Base-by-base conservation (phyloP, 1,140 invertebrate genomes). In the Scylla paramamosain region DNA sequence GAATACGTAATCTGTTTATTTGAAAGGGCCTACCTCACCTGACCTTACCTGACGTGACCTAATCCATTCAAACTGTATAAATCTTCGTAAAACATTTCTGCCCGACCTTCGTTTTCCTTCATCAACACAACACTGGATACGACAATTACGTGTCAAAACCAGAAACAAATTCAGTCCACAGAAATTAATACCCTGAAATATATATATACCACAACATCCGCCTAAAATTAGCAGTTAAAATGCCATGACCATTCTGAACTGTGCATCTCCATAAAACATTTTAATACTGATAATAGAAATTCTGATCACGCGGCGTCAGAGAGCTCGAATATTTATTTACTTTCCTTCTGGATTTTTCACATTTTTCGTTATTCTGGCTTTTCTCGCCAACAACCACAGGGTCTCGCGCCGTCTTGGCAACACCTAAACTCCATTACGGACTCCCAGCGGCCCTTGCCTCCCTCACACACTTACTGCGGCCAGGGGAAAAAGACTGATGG, bases 341-440 rank as follows among this genome's bases (percentile, higher is more conserved):
- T 77, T 77, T 77, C 67, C n/a, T n/a, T n/a, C 67, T 77, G 67
- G 25, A n/a, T n/a, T 77, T 77, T 77, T 77, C 25, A 67, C 25
- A 1, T 77, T 77, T 77, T 77, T 77, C 25, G 8, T 77, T 25
- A n/a, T 77, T n/a, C 67, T 77, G 67, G 25, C 4, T 77, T 77
- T 67, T 77, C 67, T 77, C 67, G 25, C 67, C 67, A 20, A 6
- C 67, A n/a, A 77, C 67, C 67, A n/a, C 67, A 77, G 20, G 25
- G 20, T 77, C 67, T 77, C 67, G 20, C n/a, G 67, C 67, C 67
- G 67, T 77, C 67, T 77, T n/a, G n/a, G 20, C n/a, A n/a, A 77
- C 67, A 77, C 67, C 67, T 77, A 77, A 77, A 77, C 67, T 77
- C 67, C 67, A 77, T 77, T 77, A 77, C 67, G 20, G 67, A 77